Evolutionary conservation across 2,113 vertebrate species (phyloP).

Genomic region (Chloropsis cyanopogon): DNA sequence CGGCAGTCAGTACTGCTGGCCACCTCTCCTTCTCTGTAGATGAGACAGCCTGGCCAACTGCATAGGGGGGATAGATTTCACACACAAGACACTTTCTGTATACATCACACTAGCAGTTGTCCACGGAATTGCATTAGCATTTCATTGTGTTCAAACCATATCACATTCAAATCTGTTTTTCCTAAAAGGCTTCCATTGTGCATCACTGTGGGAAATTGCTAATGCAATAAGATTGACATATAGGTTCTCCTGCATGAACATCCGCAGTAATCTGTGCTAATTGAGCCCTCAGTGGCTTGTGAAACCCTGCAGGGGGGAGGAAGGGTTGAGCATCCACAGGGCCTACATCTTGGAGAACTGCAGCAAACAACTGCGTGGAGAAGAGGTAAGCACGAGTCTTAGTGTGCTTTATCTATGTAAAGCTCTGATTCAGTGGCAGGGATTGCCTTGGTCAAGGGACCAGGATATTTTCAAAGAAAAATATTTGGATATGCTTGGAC

Average conservation of each 20-base stretch:
- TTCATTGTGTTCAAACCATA: constrained; percentile 34
- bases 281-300: neutral
- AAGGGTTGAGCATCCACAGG: neutral
- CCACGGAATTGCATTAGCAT: constrained; percentile 26
- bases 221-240: constrained; percentile 60
- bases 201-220: constrained; percentile 61
- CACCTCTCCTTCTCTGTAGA: neutral
- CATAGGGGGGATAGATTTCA: neutral
- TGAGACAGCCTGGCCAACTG: neutral
- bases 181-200: constrained; percentile 64
- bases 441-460: neutral
- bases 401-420: neutral
- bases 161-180: constrained; percentile 47
- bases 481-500: neutral
- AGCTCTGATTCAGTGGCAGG: neutral
- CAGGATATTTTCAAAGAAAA: neutral
- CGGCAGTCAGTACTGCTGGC: neutral
- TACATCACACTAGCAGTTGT: constrained; percentile 21
- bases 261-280: constrained; percentile 28
- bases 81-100: neutral
- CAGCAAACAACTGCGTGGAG: neutral
- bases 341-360: neutral
- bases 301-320: neutral
- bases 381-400: neutral
- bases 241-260: constrained; percentile 34